Conservation (phyloP, 2,113 vertebrate species). For the Pithys albifrons region DNA sequence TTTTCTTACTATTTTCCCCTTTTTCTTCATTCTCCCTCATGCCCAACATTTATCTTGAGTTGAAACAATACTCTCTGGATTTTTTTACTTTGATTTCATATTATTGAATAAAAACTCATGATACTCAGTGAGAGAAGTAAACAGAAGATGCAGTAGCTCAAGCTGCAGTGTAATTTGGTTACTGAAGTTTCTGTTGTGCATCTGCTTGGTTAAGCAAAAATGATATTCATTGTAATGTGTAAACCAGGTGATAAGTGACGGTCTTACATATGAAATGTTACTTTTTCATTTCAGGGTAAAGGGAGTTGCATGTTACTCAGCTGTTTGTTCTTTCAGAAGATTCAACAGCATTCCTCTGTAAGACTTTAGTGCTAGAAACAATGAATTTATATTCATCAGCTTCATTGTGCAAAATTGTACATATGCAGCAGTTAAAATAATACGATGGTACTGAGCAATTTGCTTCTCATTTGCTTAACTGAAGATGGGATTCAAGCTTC, state of each 20-base stretch:
- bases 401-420: neutral
- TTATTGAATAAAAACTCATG: neutral
- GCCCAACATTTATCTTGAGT: neutral
- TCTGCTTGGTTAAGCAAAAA: neutral
- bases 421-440: constrained; percentile 9
- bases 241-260: neutral
- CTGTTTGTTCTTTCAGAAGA: neutral
- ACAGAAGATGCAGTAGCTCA: neutral
- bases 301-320: neutral
- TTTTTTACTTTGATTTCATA: neutral
- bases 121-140: neutral
- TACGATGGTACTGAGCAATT: neutral
- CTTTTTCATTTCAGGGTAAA: neutral
- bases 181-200: neutral
- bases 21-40: neutral
- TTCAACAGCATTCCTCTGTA: neutral
- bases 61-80: neutral
- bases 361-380: neutral
- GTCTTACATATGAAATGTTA: neutral
- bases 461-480: constrained; percentile 36
- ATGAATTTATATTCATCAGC: constrained; percentile 2
- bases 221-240: neutral
- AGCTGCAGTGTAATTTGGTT: neutral
- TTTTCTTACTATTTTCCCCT: neutral
- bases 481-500: neutral